A percentile compares a stretch with the other conserved stretches of the same genome.
phyloP scores from a whole-genome alignment of 2,797 vertebrate species.

The Notoglanidium macrostoma region DNA sequence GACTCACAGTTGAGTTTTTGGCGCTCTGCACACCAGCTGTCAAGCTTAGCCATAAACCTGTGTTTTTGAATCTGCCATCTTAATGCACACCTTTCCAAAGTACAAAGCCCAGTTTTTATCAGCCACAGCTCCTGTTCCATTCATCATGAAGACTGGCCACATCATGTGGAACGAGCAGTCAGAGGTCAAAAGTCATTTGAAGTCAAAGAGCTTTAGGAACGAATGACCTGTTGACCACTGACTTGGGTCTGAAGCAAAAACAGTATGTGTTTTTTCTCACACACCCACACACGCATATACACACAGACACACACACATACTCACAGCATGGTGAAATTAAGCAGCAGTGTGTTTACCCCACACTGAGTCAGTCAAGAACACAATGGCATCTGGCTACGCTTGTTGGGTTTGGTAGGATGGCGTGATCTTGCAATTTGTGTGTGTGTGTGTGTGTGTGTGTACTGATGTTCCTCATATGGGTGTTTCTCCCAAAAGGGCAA shows the following conservation, averaged over 20 bases:
- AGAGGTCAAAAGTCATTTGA: slow-evolving; percentile 39
- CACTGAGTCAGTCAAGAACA: slow-evolving; percentile 19
- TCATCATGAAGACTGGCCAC: neutral
- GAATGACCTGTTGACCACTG: slow-evolving; percentile 25
- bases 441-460: slow-evolving; percentile 32
- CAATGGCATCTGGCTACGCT: slow-evolving; percentile 5
- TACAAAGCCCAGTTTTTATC: neutral
- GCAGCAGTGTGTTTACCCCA: neutral
- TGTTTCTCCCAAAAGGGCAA: neutral
- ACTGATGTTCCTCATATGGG: neutral
- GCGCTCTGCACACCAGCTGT: slow-evolving; percentile 1
- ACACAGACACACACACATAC: slow-evolving; percentile 1
- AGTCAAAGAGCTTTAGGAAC: neutral
- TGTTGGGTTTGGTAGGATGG: neutral
- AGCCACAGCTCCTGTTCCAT: neutral
- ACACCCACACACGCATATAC: slow-evolving; percentile 3
- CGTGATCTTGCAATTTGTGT: neutral
- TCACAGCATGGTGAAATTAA: neutral
- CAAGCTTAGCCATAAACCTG: neutral
- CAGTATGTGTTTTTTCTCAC: neutral
- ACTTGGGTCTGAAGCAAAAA: neutral
- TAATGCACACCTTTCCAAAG: neutral
- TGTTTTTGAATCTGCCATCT: neutral
- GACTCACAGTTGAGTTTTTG: neutral
- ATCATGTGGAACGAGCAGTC: slow-evolving; percentile 16